Base-by-base conservation (phyloP, 2,888 invertebrate species). In the Protonemura montana region DNA sequence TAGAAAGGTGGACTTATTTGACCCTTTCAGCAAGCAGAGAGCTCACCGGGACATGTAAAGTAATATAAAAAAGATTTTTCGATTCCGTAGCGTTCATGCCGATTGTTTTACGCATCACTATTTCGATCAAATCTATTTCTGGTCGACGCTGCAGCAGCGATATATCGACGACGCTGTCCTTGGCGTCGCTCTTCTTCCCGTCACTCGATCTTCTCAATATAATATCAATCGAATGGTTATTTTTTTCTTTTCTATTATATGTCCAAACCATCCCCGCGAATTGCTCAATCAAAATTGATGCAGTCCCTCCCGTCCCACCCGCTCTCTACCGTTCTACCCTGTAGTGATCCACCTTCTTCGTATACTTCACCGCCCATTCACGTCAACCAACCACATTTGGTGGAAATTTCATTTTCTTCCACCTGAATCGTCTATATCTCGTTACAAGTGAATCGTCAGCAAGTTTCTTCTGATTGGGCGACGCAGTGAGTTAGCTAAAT, bases 221-320 rank as follows among this genome's bases (percentile, higher is more conserved):
- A 81, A 81, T 81, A 81, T 81, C 81, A 81, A 81, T 81, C 28
- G 28, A 81, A 81, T 81, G 81, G 81, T 81, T 81, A 81, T 81
- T 81, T n/a, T 27, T 84, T 59, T 76, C 84, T 84, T 84, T 84
- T 84, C 59, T 59, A 59, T 59, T 76, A 84, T 84, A 84, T 59
- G 84, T 83, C 83, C 83, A 84, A 84, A 84, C 84, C 84, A 76
- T 59, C 42, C 59, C 84, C 59, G 84, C 59, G 84, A 84, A 84
- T 84, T 84, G 84, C 84, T 84, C 84, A 84, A 84, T 84, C 84
- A 84, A 84, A 84, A 76, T 76, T 76, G 84, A 84, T 84, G 84
- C 29, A n/a, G 84, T 29, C 84, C 5, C 30, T 81, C 27, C 28
- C 13, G 10, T 29, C 30, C 30, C 28, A 30, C 81, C 28, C 3